phyloP scores from a whole-genome alignment of 2,797 vertebrate genomes.

The Limosa lapponica region DNA sequence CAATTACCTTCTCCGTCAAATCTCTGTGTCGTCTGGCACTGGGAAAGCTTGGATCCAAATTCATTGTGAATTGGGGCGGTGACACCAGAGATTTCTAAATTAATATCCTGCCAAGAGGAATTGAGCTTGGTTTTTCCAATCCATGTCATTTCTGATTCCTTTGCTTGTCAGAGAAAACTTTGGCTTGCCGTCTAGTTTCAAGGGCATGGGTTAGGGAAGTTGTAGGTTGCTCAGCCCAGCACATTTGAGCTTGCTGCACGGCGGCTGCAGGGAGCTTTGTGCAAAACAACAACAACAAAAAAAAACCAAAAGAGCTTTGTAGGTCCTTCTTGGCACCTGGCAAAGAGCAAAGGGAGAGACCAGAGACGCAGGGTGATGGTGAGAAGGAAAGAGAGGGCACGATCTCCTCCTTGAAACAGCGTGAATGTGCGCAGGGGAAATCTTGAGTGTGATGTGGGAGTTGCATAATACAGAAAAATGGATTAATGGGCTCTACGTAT shows the following conservation, averaged over 20 bases:
- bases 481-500: background rate
- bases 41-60: constrained; percentile 27
- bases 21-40: background rate
- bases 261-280: background rate
- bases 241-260: fast-evolving
- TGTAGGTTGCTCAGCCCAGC: background rate
- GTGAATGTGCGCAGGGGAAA: background rate
- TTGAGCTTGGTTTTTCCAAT: background rate
- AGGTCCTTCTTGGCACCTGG: background rate
- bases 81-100: constrained; percentile 54
- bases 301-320: background rate
- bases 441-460: too few relatives aligned
- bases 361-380: background rate
- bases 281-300: fast-evolving
- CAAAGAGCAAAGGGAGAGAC: background rate
- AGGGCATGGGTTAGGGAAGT: background rate
- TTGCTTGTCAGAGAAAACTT: background rate
- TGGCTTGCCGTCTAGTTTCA: constrained; percentile 9
- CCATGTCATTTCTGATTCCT: constrained; percentile 41
- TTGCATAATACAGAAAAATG: background rate
- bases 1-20: constrained; percentile 65
- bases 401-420: background rate
- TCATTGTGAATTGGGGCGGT: background rate
- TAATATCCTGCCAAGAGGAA: constrained; percentile 57
- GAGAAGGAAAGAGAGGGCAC: background rate